Conservation (phyloP, 2,797 vertebrate genomes). For the Crocidura indochinensis region DNA sequence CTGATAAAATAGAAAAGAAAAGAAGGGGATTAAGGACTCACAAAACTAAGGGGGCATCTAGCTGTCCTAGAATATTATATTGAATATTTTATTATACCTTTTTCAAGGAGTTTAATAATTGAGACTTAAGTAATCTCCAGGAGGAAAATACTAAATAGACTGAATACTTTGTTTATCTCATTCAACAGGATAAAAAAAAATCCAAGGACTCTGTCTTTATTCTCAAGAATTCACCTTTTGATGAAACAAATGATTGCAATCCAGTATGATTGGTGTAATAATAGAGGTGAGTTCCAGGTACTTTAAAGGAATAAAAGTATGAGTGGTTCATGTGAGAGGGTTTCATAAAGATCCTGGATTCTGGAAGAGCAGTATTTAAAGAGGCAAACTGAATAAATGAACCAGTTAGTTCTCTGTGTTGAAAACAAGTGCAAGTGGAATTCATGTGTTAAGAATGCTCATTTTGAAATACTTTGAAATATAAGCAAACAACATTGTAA, state of each 20-base stretch:
- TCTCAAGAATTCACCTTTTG: background rate
- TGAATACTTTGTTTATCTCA: background rate
- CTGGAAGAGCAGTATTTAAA: background rate
- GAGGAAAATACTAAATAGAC: background rate
- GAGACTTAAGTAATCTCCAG: background rate
- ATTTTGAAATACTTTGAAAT: background rate
- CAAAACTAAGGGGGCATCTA: background rate
- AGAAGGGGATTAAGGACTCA: fast-evolving
- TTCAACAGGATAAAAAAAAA: background rate
- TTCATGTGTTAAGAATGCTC: background rate
- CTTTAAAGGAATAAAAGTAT: background rate
- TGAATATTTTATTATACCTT: background rate
- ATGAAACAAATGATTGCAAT: background rate
- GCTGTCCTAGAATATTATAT: too few species aligned
- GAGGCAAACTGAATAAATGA: background rate
- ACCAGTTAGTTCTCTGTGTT: background rate
- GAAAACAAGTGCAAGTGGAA: background rate
- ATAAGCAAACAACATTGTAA: background rate
- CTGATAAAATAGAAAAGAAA: background rate
- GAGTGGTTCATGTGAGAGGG: background rate
- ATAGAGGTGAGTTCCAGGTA: background rate
- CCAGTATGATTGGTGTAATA: fast-evolving
- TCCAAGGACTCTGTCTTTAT: background rate
- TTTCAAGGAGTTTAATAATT: background rate
- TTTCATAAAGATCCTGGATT: background rate